These are phyloP conservation scores for Oppia nitens DNA, from an alignment of 1,140 invertebrate genomes.

Conservation along the genomic window DNA sequence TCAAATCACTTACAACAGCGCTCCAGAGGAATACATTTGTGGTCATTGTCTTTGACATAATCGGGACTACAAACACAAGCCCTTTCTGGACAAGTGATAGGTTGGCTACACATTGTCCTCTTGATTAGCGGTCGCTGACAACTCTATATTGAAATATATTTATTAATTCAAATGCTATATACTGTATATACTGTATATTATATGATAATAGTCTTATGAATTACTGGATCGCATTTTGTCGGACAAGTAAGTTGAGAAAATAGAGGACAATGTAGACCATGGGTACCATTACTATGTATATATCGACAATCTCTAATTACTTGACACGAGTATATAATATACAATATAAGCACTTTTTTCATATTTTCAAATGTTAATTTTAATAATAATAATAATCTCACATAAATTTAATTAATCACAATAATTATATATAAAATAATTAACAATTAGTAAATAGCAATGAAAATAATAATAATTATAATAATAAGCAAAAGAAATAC, in stretches of 20 bases:
- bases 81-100: background rate
- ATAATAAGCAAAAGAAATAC: too few relatives aligned
- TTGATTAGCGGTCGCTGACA: background rate
- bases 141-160: background rate
- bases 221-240: background rate
- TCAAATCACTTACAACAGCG: background rate
- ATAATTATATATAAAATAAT: too few relatives aligned
- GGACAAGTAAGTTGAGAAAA: background rate
- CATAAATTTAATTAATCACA: too few relatives aligned
- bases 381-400: too few relatives aligned
- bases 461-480: too few relatives aligned
- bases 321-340: too few relatives aligned
- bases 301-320: too few relatives aligned
- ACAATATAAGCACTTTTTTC: too few relatives aligned
- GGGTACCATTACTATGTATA: background rate
- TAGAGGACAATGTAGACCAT: background rate
- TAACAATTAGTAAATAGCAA: too few relatives aligned
- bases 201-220: background rate
- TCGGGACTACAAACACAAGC: background rate
- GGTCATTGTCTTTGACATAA: background rate
- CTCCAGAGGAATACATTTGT: background rate
- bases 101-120: background rate
- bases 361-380: too few relatives aligned
- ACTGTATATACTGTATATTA: too few relatives aligned
- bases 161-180: too few relatives aligned